phyloP scores from a whole-genome alignment of 1,140 invertebrate genomes.

The Drosophila lacteicornis region DNA sequence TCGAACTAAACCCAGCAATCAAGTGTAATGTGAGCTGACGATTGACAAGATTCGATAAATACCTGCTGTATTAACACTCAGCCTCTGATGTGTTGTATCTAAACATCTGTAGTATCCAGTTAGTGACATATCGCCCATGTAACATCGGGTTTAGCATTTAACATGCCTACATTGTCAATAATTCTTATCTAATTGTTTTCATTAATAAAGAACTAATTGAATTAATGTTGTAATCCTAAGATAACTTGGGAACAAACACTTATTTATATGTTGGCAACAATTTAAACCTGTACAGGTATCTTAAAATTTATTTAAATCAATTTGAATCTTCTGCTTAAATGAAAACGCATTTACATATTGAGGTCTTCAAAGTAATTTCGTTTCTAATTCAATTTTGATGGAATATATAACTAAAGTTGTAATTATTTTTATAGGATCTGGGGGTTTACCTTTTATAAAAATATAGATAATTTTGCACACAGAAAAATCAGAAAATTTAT shows the following conservation, averaged over 20 bases:
- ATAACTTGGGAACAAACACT: not conserved
- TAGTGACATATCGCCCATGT: constrained; percentile 38
- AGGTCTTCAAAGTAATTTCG: too few relatives aligned
- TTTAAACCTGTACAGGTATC: too few relatives aligned
- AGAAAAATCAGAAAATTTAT: too few relatives aligned
- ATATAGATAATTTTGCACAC: too few relatives aligned
- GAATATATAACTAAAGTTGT: not conserved
- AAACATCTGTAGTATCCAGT: constrained; percentile 8
- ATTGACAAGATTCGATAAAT: constrained; percentile 47
- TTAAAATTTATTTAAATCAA: not conserved
- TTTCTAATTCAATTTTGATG: too few relatives aligned
- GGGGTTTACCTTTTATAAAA: not conserved
- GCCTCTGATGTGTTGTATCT: too few relatives aligned
- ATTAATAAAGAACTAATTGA: not conserved
- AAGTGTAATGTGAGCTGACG: constrained; percentile 49
- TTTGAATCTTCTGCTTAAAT: not conserved
- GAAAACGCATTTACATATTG: not conserved
- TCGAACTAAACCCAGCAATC: constrained; percentile 35
- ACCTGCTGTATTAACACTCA: constrained; percentile 30
- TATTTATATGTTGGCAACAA: not conserved
- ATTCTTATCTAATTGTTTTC: constrained; percentile 7
- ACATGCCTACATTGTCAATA: constrained; percentile 14
- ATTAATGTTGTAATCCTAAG: not conserved
- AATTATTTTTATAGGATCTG: not conserved
- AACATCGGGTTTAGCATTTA: constrained; percentile 11